These are phyloP conservation scores for Tringa solitaria DNA, from an alignment of 2,113 vertebrate genomes.

Conservation along the genomic window DNA sequence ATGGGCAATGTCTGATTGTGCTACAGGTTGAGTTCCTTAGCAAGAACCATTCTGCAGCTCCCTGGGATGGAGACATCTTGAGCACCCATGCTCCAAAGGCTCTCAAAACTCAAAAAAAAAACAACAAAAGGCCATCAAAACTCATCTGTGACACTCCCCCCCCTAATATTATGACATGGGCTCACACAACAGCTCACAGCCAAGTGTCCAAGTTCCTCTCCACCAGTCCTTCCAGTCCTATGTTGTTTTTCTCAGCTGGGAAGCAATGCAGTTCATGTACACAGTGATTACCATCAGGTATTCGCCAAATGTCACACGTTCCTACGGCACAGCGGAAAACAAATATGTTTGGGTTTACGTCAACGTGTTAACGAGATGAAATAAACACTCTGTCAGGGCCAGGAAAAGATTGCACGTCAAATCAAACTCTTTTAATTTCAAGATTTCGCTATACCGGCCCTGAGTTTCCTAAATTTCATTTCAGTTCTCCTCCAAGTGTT, in stretches of 20 bases:
- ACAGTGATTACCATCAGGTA: not conserved
- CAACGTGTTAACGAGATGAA: fast-evolving
- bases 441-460: not conserved
- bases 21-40: not conserved
- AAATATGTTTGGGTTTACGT: not conserved
- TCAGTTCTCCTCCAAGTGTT: not conserved
- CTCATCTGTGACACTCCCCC: not conserved
- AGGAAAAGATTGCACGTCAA: not conserved
- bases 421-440: not conserved
- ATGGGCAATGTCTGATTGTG: no score
- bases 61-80: not conserved
- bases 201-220: not conserved
- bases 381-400: not conserved
- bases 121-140: not conserved
- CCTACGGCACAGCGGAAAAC: not conserved
- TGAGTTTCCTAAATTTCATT: not conserved
- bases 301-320: not conserved
- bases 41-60: not conserved
- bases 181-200: not conserved
- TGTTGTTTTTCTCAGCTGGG: not conserved
- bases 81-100: not conserved
- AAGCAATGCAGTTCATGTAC: no score
- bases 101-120: no score
- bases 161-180: not conserved
- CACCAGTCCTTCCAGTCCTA: not conserved